Evolutionary conservation across 2,113 vertebrate species (phyloP).

Genomic region (Arothron firmamentum): DNA sequence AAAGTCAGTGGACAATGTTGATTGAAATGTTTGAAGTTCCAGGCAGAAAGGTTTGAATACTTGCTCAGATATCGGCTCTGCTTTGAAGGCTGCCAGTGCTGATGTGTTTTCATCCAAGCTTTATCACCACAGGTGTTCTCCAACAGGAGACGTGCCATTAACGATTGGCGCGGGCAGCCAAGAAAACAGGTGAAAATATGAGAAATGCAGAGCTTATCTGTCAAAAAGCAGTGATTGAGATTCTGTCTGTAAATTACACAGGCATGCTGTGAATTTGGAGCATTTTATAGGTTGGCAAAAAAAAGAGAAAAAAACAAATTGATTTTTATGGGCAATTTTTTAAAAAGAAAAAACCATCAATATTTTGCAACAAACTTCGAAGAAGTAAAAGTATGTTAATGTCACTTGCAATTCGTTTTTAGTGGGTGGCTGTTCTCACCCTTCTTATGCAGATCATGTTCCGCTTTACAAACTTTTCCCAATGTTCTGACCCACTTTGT

Average conservation of each 20-base stretch:
- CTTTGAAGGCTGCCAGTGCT: too few species aligned
- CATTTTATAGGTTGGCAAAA: neutral
- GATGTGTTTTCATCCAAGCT: too few species aligned
- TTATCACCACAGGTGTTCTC: too few species aligned
- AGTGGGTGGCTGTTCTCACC: conserved; percentile 16
- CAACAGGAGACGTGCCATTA: too few species aligned
- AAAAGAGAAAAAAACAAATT: neutral
- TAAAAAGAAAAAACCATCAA: too few species aligned
- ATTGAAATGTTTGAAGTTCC: too few species aligned
- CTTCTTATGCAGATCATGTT: conserved; percentile 23
- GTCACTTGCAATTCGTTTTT: conserved; percentile 6
- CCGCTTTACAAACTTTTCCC: conserved; percentile 36
- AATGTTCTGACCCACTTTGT: conserved; percentile 65
- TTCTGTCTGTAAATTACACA: neutral
- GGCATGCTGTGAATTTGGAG: neutral
- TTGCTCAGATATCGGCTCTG: too few species aligned
- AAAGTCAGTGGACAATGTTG: too few species aligned
- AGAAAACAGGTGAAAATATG: neutral
- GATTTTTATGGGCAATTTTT: too few species aligned
- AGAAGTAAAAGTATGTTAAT: neutral
- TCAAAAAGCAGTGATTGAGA: neutral
- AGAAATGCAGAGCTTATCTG: neutral
- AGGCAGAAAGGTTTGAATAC: too few species aligned
- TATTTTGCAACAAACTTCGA: too few species aligned
- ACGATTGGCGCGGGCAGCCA: neutral